Evolutionary conservation across 53 echinoderm and acorn worm species (phyloP).

Genomic region (Henricia sp.): DNA sequence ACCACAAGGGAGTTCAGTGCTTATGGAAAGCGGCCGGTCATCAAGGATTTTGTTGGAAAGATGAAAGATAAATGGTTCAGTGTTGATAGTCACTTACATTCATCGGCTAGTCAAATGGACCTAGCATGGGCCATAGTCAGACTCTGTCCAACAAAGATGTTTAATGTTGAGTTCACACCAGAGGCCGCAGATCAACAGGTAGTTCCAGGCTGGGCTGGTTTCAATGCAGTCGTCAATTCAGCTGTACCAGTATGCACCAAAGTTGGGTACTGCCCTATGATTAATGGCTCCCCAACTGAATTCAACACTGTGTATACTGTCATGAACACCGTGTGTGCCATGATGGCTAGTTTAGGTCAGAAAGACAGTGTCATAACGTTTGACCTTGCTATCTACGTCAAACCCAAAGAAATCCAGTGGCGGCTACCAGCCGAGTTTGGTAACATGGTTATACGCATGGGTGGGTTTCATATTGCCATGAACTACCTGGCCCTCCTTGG

Average conservation of each 20-base stretch:
- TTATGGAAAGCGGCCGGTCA: conserved; percentile 23
- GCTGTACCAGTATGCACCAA: conserved; percentile 14
- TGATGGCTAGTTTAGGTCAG: conserved; percentile 47
- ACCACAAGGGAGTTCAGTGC: neutral
- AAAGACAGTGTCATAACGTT: conserved; percentile 4
- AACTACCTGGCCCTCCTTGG: too few species aligned
- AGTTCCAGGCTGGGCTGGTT: conserved; percentile 33
- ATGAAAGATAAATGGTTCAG: conserved; percentile 41
- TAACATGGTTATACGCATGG: conserved; percentile 35
- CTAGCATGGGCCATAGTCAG: conserved; percentile 22
- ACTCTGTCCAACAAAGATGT: conserved; percentile 28
- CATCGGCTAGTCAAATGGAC: conserved; percentile 8
- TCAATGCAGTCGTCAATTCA: conserved; percentile 26
- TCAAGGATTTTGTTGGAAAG: neutral
- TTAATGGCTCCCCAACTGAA: conserved; percentile 36
- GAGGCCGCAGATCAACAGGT: neutral
- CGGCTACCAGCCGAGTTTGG: conserved; percentile 44
- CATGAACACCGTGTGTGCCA: conserved; percentile 44
- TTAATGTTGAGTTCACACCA: neutral
- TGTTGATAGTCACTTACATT: neutral
- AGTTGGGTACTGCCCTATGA: conserved; percentile 50
- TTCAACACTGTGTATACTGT: conserved; percentile 42
- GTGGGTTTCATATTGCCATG: conserved; percentile 29
- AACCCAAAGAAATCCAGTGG: conserved; percentile 33
- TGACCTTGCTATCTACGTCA: neutral